Base-by-base conservation (phyloP, 1,140 invertebrate species). In the Brachionus asplanchnoidis region DNA sequence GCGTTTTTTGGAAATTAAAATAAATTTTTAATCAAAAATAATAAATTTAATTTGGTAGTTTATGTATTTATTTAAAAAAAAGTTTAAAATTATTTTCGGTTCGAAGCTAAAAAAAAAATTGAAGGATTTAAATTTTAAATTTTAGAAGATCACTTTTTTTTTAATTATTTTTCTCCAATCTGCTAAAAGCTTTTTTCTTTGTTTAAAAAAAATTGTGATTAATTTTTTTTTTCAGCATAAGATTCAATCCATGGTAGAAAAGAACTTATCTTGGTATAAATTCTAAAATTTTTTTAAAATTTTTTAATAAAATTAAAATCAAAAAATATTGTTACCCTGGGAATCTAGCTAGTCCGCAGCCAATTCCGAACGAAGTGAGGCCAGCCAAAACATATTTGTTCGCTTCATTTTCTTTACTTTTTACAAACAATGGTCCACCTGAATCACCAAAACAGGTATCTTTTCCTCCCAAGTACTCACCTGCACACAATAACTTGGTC, bases 391-490 rank as follows among this genome's bases (percentile, higher is more conserved):
- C 32, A 65, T n/a, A 82, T 36, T 65, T 82, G 26, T 60, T 7
- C 12, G n/a, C 65, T 32, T 28, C 23, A 65, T 82, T 23, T 12
- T 66, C 53, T 14, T n/a, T 11, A 32, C 65, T 53, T 65, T 2
- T 23, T 2, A 65, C 50, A 68, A 32, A 82, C 14, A 82, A 26
- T 14, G 79, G 79, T 28, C 79, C 79, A 42, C 79, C 79, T 11
- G 79, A 65, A 60, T 68, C 79, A 40, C 79, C 79, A 65, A 65
- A 53, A 36, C 79, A 82, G 1, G 79, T 17, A 20, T 82, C 79
- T 1, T 23, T 23, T 44, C 79, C 79, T 36, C 79, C 79, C 20
- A 20, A 23, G 17, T 42, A 44, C n/a, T 44, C 28, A 23, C 79
- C 79, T 3, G 79, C 79, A 65, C 79, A 82, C 32, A 36, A 36